Evolutionary conservation across 2,797 vertebrate species (phyloP), one percentile per base, ranked within the genome.

Genomic region (Myotis vivesi): DNA sequence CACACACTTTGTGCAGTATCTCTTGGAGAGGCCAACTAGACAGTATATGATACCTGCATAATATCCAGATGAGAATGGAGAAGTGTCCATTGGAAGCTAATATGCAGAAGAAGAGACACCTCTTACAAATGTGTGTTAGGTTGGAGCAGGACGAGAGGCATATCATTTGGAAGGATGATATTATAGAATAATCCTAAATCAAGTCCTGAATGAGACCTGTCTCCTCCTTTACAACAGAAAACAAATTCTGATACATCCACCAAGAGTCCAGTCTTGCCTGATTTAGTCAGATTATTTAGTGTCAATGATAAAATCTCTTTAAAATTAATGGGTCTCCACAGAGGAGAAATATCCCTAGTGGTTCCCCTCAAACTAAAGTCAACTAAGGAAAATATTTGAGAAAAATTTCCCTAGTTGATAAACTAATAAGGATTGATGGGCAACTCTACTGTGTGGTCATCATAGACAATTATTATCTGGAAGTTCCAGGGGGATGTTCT

Each of bases 291-390:
- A 49, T 12, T 59, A 53, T 57, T 92, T 38, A 66, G 25, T 82
- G n/a, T 76, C 81, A 62, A 94, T 91, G 46, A 44, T 80, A 53
- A 82, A 86, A 89, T 53, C 5, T 68, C n/a, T 91, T 72, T 68
- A 75, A 94, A 96, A 87, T 64, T 96, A 96, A 95, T 55, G 68
- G n/a, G 71, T 88, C 84, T 5, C 92, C 6, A 11, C 41, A 93
- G 87, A 89, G 23, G 22, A 90, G 15, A 19, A 69, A 77, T 92
- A 84, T 81, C 89, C 81, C 96, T 8, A 17, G 30, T 64, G 76
- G 59, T 5, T 51, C 8, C 12, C 28, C 33, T 69, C 59, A 57
- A 59, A n/a, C 16, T 28, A 76, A 96, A 71, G 19, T 11, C 28
- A 90, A 28, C 33, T 59, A 66, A 46, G 68, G 44, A 94, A 77